phyloP scores from a whole-genome alignment of 2,113 vertebrate species.

The Pardalotus punctatus region DNA sequence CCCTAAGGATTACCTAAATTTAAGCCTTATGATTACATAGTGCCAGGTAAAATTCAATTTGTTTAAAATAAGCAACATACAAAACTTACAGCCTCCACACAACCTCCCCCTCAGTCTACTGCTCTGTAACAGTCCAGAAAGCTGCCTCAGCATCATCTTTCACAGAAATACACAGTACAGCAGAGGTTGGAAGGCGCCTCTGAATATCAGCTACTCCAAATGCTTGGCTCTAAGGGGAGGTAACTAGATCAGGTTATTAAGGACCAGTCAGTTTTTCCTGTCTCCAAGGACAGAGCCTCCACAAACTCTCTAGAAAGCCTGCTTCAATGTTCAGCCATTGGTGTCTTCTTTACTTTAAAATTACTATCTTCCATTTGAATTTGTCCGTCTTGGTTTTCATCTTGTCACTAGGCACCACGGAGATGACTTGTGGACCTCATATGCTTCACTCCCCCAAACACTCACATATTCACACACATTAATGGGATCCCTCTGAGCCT shows the following conservation, averaged over 20 bases:
- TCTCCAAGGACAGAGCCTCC: background rate
- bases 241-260: background rate
- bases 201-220: background rate
- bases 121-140: accelerated
- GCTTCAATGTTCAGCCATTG: background rate
- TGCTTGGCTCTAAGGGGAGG: accelerated
- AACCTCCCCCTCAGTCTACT: background rate
- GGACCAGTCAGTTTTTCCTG: background rate
- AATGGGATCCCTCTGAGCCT: accelerated
- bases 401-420: background rate
- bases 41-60: background rate
- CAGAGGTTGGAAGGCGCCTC: background rate
- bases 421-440: background rate
- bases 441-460: background rate
- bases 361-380: background rate
- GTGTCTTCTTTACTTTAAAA: background rate
- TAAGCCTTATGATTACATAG: background rate
- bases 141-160: background rate
- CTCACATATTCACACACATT: background rate
- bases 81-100: background rate
- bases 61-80: background rate
- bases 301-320: background rate
- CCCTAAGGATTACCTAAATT: background rate
- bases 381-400: background rate
- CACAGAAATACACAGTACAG: background rate